Base-by-base conservation (phyloP, 1,140 invertebrate genomes). In the Drosophila orena region DNA sequence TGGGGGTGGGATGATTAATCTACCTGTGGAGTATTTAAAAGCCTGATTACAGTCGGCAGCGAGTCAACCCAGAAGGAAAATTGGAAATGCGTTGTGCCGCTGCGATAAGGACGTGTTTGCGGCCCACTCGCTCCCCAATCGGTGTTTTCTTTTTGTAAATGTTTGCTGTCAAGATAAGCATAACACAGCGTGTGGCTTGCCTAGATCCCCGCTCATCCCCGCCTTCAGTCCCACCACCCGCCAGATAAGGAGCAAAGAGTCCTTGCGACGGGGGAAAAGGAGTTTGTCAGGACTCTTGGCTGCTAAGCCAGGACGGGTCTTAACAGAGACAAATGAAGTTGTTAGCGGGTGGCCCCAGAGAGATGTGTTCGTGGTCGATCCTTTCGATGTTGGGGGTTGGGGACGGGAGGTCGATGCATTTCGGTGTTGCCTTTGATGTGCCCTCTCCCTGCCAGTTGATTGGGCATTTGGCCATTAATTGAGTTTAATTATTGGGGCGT, bases 121-220 rank as follows among this genome's bases (percentile, higher is more conserved):
- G 47, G 37, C 50, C 50, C 17, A 40, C 34, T 35, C 24, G 17
- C 27, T 24, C 42, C 53, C 54, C 60, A n/a, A 14, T 38, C n/a
- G 34, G 6, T 57, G 65, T 70, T 71, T 55, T 84, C 73, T 77
- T 89, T 77, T 89, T 89, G 84, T 89, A 89, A 89, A 89, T 89
- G 84, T 89, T 89, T 84, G 84, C 84, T 89, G 84, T 89, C 84
- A 90, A 90, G 84, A 89, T 89, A 89, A 89, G 77, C 49, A 84
- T 76, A 70, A 71, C 79, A 70, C 84, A 83, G 83, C 83, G 64
- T 88, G 83, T 89, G 83, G 83, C 79, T 81, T 79, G 44, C 50
- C 46, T 59, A 46, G 66, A 69, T 62, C 58, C 47, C 58, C 47
- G 53, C 22, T 1, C 24, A n/a, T 11, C 40, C 69, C 71, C 50